Percentiles rank a stretch among this genome's conserved stretches.
Conservation (phyloP, 53 echinoderm and acorn worm genomes). For the Echinometra lucunter region DNA sequence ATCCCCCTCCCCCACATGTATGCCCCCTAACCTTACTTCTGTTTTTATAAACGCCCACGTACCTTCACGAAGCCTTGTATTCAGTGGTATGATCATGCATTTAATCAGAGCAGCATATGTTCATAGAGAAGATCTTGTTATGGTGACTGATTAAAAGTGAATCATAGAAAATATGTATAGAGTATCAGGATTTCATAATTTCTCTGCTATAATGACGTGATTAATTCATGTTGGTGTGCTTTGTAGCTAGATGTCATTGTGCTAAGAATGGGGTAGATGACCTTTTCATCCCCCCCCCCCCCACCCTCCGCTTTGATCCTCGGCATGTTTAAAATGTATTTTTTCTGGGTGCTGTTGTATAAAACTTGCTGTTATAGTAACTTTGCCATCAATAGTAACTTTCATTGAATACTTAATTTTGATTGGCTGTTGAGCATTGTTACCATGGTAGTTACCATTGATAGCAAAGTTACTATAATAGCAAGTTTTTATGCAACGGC, state of each 20-base stretch:
- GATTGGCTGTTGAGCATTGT: too few relatives aligned
- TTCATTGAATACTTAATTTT: too few relatives aligned
- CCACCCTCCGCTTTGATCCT: too few relatives aligned
- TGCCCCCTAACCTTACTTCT: not conserved
- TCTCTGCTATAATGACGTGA: not conserved
- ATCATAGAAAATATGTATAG: not conserved
- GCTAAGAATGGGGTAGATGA: too few relatives aligned
- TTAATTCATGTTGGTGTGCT: not conserved
- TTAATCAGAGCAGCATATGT: not conserved
- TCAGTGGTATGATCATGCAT: not conserved
- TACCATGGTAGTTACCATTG: too few relatives aligned
- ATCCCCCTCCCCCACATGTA: not conserved
- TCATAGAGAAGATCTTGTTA: not conserved
- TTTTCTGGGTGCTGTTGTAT: too few relatives aligned
- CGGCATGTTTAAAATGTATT: too few relatives aligned
- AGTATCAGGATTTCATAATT: not conserved
- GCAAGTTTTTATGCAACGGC: too few relatives aligned
- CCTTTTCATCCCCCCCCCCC: too few relatives aligned
- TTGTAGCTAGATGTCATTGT: not conserved
- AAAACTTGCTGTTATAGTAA: too few relatives aligned
- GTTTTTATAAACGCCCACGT: not conserved
- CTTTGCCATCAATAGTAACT: too few relatives aligned
- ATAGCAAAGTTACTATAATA: too few relatives aligned
- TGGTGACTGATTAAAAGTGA: not conserved
- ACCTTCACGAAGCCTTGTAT: not conserved